phyloP scores from a whole-genome alignment of 2,797 vertebrate genomes.

The Tauraco hartlaubi region DNA sequence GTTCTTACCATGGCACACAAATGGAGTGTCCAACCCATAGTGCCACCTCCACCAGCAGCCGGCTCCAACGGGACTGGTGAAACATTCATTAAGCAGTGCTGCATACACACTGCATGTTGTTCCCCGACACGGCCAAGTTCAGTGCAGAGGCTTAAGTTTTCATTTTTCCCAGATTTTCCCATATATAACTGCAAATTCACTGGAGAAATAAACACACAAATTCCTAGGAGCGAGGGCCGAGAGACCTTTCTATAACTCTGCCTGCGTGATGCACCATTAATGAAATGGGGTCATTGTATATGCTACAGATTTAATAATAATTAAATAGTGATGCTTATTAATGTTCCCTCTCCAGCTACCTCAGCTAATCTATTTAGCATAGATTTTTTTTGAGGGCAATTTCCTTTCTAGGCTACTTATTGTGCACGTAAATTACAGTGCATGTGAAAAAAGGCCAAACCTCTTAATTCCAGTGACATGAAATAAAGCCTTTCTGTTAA shows the following conservation, averaged over 20 bases:
- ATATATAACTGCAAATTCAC: background rate
- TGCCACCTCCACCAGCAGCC: background rate
- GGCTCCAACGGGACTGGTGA: fast-evolving
- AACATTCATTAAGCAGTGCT: background rate
- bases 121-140: background rate
- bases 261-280: background rate
- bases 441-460: background rate
- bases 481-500: background rate
- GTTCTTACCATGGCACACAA: background rate
- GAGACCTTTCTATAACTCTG: background rate
- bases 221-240: background rate
- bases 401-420: background rate
- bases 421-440: background rate
- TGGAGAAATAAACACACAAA: background rate
- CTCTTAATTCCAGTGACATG: background rate
- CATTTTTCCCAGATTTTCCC: fast-evolving
- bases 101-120: fast-evolving
- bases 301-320: background rate
- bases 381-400: background rate
- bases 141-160: background rate
- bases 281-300: background rate
- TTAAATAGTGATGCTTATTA: background rate
- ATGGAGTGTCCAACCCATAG: background rate
- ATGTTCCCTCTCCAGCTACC: background rate
- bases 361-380: background rate